Evolutionary conservation across 2,797 vertebrate species (phyloP), one percentile per base, ranked within the genome.

Genomic region (Chloroceryle inda): DNA sequence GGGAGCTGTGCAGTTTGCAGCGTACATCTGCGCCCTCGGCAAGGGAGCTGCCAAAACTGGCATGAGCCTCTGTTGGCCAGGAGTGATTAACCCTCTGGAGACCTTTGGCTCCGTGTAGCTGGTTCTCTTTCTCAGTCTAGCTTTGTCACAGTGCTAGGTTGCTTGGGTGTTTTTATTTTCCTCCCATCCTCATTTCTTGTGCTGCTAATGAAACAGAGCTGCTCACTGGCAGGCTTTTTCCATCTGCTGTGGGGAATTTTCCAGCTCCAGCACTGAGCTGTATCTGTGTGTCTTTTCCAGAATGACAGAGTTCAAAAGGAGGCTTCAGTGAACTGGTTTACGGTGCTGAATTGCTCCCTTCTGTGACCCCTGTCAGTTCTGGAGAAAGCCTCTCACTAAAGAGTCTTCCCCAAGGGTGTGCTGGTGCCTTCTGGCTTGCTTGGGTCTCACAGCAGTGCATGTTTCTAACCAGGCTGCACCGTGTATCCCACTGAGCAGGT

Each of bases 401-500:
- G 37, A 71, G 45, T 2, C 1, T 0, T 33, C 52, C 78, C 1
- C 0, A 9, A 19, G 38, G 75, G 58, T 38, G 17, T 49, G 45
- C 38, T 37, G 64, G 31, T 45, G 64, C 13, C 87, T 75, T 11
- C 38, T 35, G 47, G 45, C 45, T 68, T 27, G 31, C 37, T 9
- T 1, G 9, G 45, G 42, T 44, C 88, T 79, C 40, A 2, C 53
- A 21, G 72, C 38, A 11, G 59, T 1, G 1, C 2, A 0, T 40
- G 56, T 81, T 35, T n/a, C 87, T 96, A 59, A 96, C 77, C 75
- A 44, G 77, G 77, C 81, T 88, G 68, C 61, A 15, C 64, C 26
- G 0, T 89, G 38, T 92, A 11, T 95, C 40, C 26, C 12, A 6
- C 78, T 24, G 40, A 64, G 40, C 97, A 99, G 99, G 98, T 99